Percentiles rank a stretch among this genome's conserved stretches.
Evolutionary conservation across 1,140 invertebrate species (phyloP).

Genomic region (Sinonovacula constricta): DNA sequence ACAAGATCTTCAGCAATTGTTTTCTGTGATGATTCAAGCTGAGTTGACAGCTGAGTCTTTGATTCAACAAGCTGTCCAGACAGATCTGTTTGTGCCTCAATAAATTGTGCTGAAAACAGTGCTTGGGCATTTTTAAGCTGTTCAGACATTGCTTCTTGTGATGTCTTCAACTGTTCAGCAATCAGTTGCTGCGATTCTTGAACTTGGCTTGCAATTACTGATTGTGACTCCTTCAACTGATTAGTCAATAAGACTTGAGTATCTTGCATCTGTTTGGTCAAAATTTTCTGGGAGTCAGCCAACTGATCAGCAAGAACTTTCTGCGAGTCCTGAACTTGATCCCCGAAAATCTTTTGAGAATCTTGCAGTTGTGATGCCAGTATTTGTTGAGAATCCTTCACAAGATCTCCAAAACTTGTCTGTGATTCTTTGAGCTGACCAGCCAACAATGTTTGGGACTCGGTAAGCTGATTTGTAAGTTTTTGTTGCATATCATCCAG

Average conservation of each 20-base stretch:
- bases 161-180: conserved; percentile 44
- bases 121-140: conserved; percentile 24
- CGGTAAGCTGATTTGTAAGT: conserved; percentile 13
- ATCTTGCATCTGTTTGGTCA: conserved; percentile 45
- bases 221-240: conserved; percentile 45
- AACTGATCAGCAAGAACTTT: conserved; percentile 43
- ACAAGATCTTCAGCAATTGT: conserved; percentile 26
- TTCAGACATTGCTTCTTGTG: conserved; percentile 40
- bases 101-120: conserved; percentile 18
- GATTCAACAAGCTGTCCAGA: conserved; percentile 26
- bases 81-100: conserved; percentile 10
- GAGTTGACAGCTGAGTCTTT: conserved; percentile 13
- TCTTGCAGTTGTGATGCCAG: conserved; percentile 37
- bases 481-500: conserved; percentile 31
- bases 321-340: conserved; percentile 46
- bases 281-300: conserved; percentile 37
- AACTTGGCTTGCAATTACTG: conserved; percentile 40
- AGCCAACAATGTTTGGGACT: conserved; percentile 25
- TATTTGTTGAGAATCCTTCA: conserved; percentile 45
- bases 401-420: conserved; percentile 41
- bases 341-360: conserved; percentile 43
- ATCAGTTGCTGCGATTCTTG: conserved; percentile 43
- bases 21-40: conserved; percentile 19
- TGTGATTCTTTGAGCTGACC: conserved; percentile 45
- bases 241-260: conserved; percentile 34